Conservation (phyloP, 2,888 invertebrate genomes). For the Andrena flavipes region DNA sequence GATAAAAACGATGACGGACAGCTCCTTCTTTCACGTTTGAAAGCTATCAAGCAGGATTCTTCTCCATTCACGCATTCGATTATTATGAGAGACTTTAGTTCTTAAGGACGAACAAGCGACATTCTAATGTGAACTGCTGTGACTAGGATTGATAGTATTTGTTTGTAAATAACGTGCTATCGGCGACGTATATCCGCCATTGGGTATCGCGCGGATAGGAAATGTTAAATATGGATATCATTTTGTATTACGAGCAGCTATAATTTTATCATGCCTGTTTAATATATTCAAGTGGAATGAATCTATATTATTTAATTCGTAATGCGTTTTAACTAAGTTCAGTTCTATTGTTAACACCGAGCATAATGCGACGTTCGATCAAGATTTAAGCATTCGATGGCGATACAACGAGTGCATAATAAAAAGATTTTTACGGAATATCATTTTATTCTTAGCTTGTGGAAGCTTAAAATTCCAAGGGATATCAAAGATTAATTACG, state of each 20-base stretch:
- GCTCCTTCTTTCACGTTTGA: conserved; percentile 38
- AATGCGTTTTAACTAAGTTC: conserved; percentile 34
- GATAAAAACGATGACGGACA: conserved; percentile 12
- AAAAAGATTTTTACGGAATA: conserved; percentile 28
- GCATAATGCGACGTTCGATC: conserved; percentile 7
- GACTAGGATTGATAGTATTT: conserved; percentile 55
- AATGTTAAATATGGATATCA: conserved; percentile 43
- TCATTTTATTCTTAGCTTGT: conserved; percentile 19
- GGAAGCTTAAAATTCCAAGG: conserved; percentile 10
- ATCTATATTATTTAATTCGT: conserved; percentile 44
- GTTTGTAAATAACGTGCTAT: conserved; percentile 58
- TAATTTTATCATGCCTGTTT: conserved; percentile 50
- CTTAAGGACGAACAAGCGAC: conserved; percentile 36
- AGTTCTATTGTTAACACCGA: conserved; percentile 26
- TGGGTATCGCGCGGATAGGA: conserved; percentile 38
- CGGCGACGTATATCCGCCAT: conserved; percentile 39
- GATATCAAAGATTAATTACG: conserved; percentile 37
- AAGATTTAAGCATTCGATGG: conserved; percentile 12
- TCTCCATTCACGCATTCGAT: conserved; percentile 29
- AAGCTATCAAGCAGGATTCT: conserved; percentile 12
- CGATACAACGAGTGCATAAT: conserved; percentile 4
- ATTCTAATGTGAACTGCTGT: conserved; percentile 56
- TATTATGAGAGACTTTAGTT: conserved; percentile 29
- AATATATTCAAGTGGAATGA: conserved; percentile 46
- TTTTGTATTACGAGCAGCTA: conserved; percentile 46